Base-by-base conservation (phyloP, 2,888 invertebrate genomes). In the Chrysina gloriosa region DNA sequence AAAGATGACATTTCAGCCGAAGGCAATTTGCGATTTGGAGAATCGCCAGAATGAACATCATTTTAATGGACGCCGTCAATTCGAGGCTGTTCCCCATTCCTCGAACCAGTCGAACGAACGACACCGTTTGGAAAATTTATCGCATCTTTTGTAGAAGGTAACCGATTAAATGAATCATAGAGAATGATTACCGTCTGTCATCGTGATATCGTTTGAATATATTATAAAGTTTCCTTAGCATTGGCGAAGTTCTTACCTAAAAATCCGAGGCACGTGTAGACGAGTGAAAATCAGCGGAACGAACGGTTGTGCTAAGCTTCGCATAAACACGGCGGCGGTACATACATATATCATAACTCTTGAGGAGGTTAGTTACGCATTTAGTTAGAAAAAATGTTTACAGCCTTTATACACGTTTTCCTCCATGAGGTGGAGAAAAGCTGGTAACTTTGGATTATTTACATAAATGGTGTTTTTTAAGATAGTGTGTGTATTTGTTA, bases 181-280 rank as follows among this genome's bases (percentile, higher is more conserved):
- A 50, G 27, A 50, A 50, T 50, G 50, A 50, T 50, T 50, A 50
- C 50, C 50, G 29, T 50, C 50, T 50, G 27, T 50, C 50, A 50
- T 50, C 50, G 16, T 29, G 50, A 50, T 27, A 29, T 16, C 50
- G 29, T 50, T 50, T 50, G 50, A 50, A 50, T 50, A 50, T 50
- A 50, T 50, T 50, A 50, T 27, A 29, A 50, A 50, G 11, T 50
- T 29, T 29, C 50, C 29, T 1, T 25, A 14, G 48, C n/a, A 14
- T 14, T 21, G 21, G 2, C 21, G 39, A 39, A 39, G 39, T 11
- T n/a, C 39, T n/a, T 39, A 11, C 21, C 21, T 50, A 7, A 2
- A 50, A 50, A 50, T 50, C 29, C 5, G 11, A 29, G 14, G 29
- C 16, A 14, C 5, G 25, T 50, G 11, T 29, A 7, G 29, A 14